Percentiles rank a stretch among this genome's conserved stretches.
Conservation (phyloP, 2,888 invertebrate genomes). For the Ypsolopha sequella region DNA sequence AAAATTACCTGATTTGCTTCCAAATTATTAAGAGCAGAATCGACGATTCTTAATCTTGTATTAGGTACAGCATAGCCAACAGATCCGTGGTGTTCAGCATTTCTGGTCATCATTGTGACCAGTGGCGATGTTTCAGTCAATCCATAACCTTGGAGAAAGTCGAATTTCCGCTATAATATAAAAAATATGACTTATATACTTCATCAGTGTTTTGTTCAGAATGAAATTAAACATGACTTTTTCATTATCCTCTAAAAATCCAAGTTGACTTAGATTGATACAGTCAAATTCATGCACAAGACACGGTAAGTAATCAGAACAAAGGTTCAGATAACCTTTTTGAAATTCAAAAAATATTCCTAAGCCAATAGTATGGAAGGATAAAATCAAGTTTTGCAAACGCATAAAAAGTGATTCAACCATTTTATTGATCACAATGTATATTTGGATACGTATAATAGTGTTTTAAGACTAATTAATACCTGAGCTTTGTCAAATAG, state of each 20-base stretch:
- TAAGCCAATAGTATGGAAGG: too few relatives aligned
- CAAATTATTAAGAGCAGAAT: slow-evolving; percentile 30
- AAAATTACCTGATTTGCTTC: slow-evolving; percentile 58
- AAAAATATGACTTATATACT: background rate
- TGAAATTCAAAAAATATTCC: too few relatives aligned
- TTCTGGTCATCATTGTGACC: slow-evolving; percentile 39
- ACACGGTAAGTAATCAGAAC: too few relatives aligned
- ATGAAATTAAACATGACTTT: too few relatives aligned
- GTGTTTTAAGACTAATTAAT: background rate
- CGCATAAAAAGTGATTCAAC: too few relatives aligned
- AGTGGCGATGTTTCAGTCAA: slow-evolving; percentile 72
- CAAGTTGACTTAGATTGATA: too few relatives aligned
- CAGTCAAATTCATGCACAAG: too few relatives aligned
- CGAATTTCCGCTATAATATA: slow-evolving; percentile 21
- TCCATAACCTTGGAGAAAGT: slow-evolving; percentile 71
- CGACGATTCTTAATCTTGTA: slow-evolving; percentile 71
- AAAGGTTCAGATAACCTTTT: too few relatives aligned
- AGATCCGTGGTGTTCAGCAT: slow-evolving; percentile 27
- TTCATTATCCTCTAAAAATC: too few relatives aligned
- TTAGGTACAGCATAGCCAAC: slow-evolving; percentile 73
- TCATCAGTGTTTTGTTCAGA: background rate
- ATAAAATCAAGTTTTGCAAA: too few relatives aligned
- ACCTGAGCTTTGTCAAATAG: slow-evolving; percentile 56
- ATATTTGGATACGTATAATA: too few relatives aligned
- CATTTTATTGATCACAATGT: too few relatives aligned